A percentile compares a stretch with the other conserved stretches of the same genome.
Conservation (phyloP, 1,140 invertebrate genomes). For the Drosophila triauraria region DNA sequence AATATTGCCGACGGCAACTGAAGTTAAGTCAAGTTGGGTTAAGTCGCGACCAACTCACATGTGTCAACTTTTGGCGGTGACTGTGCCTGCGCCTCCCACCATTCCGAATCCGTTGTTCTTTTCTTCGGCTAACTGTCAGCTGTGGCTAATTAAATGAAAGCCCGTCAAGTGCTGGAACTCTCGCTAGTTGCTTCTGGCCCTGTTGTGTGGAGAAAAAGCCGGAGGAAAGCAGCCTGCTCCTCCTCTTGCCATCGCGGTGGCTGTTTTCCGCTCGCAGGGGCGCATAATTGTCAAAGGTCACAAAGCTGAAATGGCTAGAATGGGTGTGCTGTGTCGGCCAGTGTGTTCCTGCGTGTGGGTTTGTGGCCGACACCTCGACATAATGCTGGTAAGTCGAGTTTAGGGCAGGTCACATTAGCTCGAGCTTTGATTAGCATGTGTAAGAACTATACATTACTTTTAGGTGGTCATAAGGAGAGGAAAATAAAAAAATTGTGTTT, state of each 20-base stretch:
- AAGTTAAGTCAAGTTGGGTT: slow-evolving; percentile 21
- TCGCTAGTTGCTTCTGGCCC: slow-evolving; percentile 61
- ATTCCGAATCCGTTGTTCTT: slow-evolving; percentile 47
- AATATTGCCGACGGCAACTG: slow-evolving; percentile 46
- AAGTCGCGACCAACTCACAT: slow-evolving; percentile 44
- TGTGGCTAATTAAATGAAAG: slow-evolving; percentile 83
- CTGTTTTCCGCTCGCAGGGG: slow-evolving; percentile 60
- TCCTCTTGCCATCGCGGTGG: slow-evolving; percentile 14
- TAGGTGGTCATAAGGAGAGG: not conserved
- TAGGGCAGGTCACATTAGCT: slow-evolving; percentile 9
- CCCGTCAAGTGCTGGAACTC: slow-evolving; percentile 74
- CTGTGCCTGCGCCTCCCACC: slow-evolving; percentile 23
- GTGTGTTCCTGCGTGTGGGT: slow-evolving; percentile 15
- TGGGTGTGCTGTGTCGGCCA: slow-evolving; percentile 17
- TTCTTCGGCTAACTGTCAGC: slow-evolving; percentile 80
- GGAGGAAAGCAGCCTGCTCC: not conserved
- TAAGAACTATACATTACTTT: slow-evolving; percentile 2
- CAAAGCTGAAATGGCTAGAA: slow-evolving; percentile 12
- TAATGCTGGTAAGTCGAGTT: slow-evolving; percentile 26
- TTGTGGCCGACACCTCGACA: slow-evolving; percentile 38
- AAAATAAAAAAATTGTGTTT: not conserved
- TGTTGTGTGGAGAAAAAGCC: slow-evolving; percentile 5
- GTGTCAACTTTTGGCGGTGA: slow-evolving; percentile 48
- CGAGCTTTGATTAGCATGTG: slow-evolving; percentile 16
- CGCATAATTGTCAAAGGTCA: slow-evolving; percentile 67